Conservation (phyloP, 2,113 vertebrate genomes). For the Dinomys branickii region DNA sequence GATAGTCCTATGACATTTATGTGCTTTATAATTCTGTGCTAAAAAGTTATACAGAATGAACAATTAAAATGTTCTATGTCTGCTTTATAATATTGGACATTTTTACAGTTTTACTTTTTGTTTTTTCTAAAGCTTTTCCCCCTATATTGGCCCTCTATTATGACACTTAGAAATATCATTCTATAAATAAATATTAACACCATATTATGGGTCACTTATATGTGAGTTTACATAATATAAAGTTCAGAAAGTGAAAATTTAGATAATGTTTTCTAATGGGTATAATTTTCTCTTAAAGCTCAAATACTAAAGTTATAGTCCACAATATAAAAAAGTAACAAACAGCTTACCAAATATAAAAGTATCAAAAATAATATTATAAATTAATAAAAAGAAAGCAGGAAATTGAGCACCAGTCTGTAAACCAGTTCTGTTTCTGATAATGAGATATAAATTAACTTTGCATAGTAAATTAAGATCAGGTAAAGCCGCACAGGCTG, state of each 20-base stretch:
- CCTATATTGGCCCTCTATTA: not conserved
- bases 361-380: not conserved
- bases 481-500: not conserved
- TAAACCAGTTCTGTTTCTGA: not conserved
- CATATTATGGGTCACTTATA: not conserved
- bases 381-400: not conserved
- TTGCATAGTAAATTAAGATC: constrained; percentile 9
- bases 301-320: not conserved
- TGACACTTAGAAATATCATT: not conserved
- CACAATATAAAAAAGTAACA: not conserved
- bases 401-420: not conserved
- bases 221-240: not conserved
- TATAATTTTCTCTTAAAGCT: not conserved
- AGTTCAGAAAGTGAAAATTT: constrained; percentile 23
- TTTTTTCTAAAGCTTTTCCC: not conserved
- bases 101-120: not conserved
- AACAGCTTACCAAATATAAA: not conserved
- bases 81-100: not conserved
- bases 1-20: constrained; percentile 43
- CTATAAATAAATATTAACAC: not conserved
- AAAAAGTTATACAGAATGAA: constrained; percentile 9
- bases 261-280: not conserved
- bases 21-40: not conserved
- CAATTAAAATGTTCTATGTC: not conserved
- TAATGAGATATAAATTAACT: not conserved